Percentiles rank a stretch among this genome's conserved stretches.
Conservation (phyloP, 2,888 invertebrate species). For the Deilephila porcellus region DNA sequence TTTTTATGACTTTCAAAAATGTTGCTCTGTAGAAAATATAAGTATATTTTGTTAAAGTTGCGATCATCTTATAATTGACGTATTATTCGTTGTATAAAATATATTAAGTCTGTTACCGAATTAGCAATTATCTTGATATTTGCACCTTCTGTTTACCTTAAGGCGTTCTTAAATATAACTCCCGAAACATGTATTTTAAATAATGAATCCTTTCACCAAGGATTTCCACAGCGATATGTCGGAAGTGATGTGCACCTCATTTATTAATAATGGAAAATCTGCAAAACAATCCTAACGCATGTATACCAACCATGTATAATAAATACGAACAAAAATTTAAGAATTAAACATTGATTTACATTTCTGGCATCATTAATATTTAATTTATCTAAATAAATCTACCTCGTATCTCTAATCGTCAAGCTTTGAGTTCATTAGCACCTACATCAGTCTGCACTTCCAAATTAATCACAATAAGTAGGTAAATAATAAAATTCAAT, state of each 20-base stretch:
- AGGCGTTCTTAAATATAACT: too few species aligned
- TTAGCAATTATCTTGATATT: too few species aligned
- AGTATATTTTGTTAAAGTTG: neutral
- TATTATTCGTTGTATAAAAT: too few species aligned
- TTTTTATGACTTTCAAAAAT: neutral
- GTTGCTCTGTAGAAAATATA: neutral
- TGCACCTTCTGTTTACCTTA: too few species aligned
- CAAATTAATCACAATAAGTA: constrained; percentile 31
- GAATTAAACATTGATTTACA: neutral
- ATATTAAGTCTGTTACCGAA: too few species aligned
- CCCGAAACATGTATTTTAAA: too few species aligned
- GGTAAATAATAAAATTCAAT: constrained; percentile 44
- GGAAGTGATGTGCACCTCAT: too few species aligned
- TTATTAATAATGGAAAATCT: neutral
- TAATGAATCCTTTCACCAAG: too few species aligned
- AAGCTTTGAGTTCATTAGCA: neutral
- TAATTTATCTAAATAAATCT: neutral
- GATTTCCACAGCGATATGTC: too few species aligned
- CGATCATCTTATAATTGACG: too few species aligned
- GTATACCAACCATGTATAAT: too few species aligned
- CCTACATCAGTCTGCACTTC: constrained; percentile 24
- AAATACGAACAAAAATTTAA: neutral
- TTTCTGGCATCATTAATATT: constrained; percentile 2
- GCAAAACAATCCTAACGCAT: neutral
- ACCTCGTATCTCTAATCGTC: neutral